phyloP scores from a whole-genome alignment of 1,140 invertebrate genomes.

The Subanguina moxae region DNA sequence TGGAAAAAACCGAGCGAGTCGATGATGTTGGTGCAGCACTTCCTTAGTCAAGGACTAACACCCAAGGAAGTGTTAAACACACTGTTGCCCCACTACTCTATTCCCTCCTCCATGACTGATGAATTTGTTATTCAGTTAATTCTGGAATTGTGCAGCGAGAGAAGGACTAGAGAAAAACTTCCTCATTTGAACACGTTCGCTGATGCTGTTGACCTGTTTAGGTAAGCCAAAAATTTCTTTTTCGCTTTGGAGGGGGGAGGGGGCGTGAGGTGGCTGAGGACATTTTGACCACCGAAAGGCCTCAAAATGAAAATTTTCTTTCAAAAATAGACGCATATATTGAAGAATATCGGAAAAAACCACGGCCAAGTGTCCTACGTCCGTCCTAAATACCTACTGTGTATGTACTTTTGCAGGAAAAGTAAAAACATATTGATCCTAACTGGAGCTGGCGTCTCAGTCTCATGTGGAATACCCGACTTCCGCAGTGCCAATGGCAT shows the following conservation, averaged over 20 bases:
- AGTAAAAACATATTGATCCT: constrained; percentile 61
- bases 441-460: constrained; percentile 64
- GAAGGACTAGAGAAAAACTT: constrained; percentile 35
- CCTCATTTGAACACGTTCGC: constrained; percentile 36
- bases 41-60: constrained; percentile 19
- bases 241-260: not conserved
- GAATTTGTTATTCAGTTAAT: constrained; percentile 19
- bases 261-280: too few relatives aligned
- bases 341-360: too few relatives aligned
- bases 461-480: constrained; percentile 64
- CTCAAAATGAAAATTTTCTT: too few relatives aligned
- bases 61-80: constrained; percentile 15
- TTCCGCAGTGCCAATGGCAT: constrained; percentile 69
- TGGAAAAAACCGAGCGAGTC: constrained; percentile 32
- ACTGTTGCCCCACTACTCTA: constrained; percentile 14
- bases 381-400: too few relatives aligned
- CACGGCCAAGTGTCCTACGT: too few relatives aligned
- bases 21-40: constrained; percentile 19
- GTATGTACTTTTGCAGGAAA: constrained; percentile 34
- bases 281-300: too few relatives aligned
- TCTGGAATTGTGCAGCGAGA: constrained; percentile 24
- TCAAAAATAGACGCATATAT: too few relatives aligned
- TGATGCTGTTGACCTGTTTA: constrained; percentile 43
- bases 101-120: constrained; percentile 22
- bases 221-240: constrained; percentile 18